These are phyloP conservation scores for Poeciliopsis gracilis DNA, from an alignment of 2,797 vertebrate genomes.

Conservation along the genomic window DNA sequence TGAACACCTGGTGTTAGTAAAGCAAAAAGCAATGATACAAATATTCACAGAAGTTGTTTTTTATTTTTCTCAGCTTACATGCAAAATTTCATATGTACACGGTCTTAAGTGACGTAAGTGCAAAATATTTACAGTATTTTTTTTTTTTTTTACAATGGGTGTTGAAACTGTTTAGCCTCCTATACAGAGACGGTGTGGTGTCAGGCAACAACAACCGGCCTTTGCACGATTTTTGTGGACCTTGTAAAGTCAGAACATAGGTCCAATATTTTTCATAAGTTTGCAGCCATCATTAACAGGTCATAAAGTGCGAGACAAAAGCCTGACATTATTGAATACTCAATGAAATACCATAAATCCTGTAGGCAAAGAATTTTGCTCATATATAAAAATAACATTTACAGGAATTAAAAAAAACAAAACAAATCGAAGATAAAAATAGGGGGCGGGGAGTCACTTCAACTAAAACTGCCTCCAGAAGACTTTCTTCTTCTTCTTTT, in stretches of 20 bases:
- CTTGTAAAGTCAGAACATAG: not conserved
- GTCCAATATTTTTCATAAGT: not conserved
- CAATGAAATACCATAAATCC: conserved; percentile 8
- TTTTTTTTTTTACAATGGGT: conserved; percentile 14
- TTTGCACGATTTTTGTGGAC: not conserved
- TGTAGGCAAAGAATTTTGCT: not conserved
- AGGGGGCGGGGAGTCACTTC: not conserved
- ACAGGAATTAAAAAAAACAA: conserved; percentile 24
- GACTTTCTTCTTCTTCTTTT: not conserved
- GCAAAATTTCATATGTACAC: conserved; percentile 14
- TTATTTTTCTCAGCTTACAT: conserved; percentile 29
- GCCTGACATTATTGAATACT: not conserved
- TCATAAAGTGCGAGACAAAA: conserved; percentile 17
- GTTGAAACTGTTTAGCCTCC: not conserved
- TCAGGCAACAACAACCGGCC: conserved; percentile 14
- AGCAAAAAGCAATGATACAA: conserved; percentile 45
- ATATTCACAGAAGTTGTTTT: conserved; percentile 29
- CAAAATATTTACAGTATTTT: conserved; percentile 24
- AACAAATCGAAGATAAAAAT: conserved; percentile 24
- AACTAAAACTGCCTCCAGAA: conserved; percentile 20
- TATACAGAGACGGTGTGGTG: too few species aligned
- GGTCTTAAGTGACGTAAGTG: conserved; percentile 31
- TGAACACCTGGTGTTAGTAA: conserved; percentile 2
- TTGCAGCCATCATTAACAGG: conserved; percentile 10
- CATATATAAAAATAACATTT: conserved; percentile 17